Evolutionary conservation across 2,888 invertebrate species (phyloP), one percentile per base, ranked within the genome.

Genomic region (Drosophila borborema): DNA sequence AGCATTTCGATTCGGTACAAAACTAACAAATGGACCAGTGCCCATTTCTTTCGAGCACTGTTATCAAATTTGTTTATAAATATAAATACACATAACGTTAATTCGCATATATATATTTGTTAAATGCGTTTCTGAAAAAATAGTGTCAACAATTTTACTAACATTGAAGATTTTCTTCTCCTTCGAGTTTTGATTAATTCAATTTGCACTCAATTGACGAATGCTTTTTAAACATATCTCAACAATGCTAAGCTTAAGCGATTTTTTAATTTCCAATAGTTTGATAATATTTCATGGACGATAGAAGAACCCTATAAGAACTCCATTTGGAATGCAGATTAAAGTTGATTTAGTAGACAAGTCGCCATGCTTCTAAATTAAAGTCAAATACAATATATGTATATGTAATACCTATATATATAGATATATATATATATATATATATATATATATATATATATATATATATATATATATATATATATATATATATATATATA

Each of bases 71-170:
- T 75, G 62, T 72, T 66, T 81, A 67, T 75, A 80, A 76, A 72
- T 82, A 76, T 72, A 74, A 56, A 60, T 61, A 66, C 56, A 68
- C 48, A 60, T 72, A 65, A 82, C 77, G 56, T 75, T 77, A 69
- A 74, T 81, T 75, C 51, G 63, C 59, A 61, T 16, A 31, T 49
- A 49, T 49, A 48, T 81, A 86, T 72, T 75, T 81, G 62, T 84
- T 85, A 85, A 85, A 85, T 85, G 84, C 84, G 85, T 89, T 72
- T 87, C 89, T 89, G 89, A 89, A 86, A 84, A 85, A 87, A 85
- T 86, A 83, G 75, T 86, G 46, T 72, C 81, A 81, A 81, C 79
- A 81, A 81, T 74, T 71, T 73, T 58, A 72, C 71, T 72, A 56
- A 23, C 43, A 41, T 56, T 62, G 43, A 38, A 36, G 20, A 34